Evolutionary conservation across 1,140 invertebrate species (phyloP).

Genomic region (Calosoma granatense): DNA sequence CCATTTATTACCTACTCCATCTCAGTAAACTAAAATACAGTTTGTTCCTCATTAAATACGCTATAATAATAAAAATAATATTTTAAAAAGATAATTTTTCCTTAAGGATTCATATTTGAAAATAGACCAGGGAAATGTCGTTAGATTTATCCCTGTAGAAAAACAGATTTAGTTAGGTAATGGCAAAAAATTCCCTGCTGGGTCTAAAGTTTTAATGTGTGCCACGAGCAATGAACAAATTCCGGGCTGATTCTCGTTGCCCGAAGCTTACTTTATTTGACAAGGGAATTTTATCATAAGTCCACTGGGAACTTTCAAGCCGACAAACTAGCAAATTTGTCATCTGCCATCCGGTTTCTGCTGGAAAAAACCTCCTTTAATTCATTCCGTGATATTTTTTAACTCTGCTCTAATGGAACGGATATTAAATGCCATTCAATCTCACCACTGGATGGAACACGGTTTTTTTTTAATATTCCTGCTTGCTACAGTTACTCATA

Average conservation of each 20-base stretch:
- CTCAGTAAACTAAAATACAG: too few relatives aligned
- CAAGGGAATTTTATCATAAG: background rate
- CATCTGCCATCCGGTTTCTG: background rate
- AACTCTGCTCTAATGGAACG: background rate
- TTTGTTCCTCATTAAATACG: too few relatives aligned
- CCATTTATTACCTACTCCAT: too few relatives aligned
- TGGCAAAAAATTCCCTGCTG: background rate
- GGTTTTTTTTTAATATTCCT: background rate
- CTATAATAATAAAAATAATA: too few relatives aligned
- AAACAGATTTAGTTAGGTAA: too few relatives aligned
- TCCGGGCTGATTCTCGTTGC: background rate
- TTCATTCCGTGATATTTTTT: background rate
- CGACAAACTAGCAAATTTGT: constrained; percentile 6
- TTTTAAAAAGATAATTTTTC: too few relatives aligned
- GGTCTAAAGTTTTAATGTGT: background rate
- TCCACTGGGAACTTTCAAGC: background rate
- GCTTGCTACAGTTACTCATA: too few relatives aligned
- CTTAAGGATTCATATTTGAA: too few relatives aligned
- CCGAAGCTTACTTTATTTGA: background rate
- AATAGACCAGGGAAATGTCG: too few relatives aligned
- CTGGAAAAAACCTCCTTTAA: background rate
- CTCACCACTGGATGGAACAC: background rate
- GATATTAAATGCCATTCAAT: constrained; percentile 5
- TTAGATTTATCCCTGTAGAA: too few relatives aligned
- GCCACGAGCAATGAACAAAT: background rate